Conservation (phyloP, 1,140 invertebrate species). For the Hyphantria cunea region DNA sequence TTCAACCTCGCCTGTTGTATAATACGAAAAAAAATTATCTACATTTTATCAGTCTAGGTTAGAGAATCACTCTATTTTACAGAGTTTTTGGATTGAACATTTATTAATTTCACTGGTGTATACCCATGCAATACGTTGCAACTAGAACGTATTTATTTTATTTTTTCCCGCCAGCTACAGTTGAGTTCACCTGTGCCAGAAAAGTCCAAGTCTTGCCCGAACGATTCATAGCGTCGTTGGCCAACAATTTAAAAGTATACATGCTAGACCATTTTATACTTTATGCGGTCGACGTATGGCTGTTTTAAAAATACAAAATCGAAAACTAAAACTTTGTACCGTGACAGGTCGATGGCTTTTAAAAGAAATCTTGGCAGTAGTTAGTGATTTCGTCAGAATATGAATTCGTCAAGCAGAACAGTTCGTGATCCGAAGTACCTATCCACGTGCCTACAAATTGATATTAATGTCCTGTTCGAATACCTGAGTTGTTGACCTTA, state of each 20-base stretch:
- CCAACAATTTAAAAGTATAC: background rate
- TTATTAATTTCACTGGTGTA: conserved; percentile 30
- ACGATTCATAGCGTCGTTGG: conserved; percentile 5
- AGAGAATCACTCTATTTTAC: background rate
- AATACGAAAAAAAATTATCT: background rate
- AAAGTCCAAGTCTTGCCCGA: conserved; percentile 41
- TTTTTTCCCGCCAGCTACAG: conserved; percentile 47
- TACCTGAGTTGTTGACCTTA: too few relatives aligned
- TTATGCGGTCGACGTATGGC: conserved; percentile 30
- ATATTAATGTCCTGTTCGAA: conserved; percentile 7
- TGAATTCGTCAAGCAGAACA: conserved; percentile 69
- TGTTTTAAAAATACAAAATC: background rate
- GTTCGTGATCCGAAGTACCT: conserved; percentile 30
- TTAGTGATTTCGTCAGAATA: conserved; percentile 68
- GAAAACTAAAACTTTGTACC: conserved; percentile 37
- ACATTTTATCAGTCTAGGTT: background rate
- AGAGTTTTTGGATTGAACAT: conserved; percentile 15
- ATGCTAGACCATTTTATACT: conserved; percentile 29
- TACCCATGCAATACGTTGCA: conserved; percentile 18
- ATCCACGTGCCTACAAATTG: conserved; percentile 25
- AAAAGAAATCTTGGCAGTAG: conserved; percentile 75
- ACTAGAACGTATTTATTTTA: conserved; percentile 43
- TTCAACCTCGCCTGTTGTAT: conserved; percentile 10
- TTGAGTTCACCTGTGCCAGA: conserved; percentile 49
- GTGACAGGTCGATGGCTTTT: conserved; percentile 71